Evolutionary conservation across 2,113 vertebrate genomes (phyloP), one percentile per base, ranked within the genome.

Genomic region (Pangasianodon hypophthalmus): DNA sequence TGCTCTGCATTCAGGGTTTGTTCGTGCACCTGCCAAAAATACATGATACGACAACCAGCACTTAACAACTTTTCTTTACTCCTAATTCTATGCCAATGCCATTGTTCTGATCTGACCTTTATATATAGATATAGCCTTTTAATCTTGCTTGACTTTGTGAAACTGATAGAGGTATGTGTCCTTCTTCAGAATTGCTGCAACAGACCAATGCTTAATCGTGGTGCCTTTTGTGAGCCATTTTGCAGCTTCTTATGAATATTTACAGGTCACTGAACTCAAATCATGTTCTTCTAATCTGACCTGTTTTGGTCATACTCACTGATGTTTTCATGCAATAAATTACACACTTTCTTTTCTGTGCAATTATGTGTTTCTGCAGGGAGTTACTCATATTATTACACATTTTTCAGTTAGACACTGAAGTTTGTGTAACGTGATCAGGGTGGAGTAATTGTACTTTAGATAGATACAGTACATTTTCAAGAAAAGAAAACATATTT

Each of bases 221-320:
- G 9, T 46, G 41, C 41, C 41, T 46, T 4, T 46, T 46, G 41
- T 46, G 41, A 77, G 73, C 46, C 73, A 21, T 77, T 4, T 46
- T 77, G 73, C 73, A 48, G 44, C 37, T 75, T 48, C 54, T 21
- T 60, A 88, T 60, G 32, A 81, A 84, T 82, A 86, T 85, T 50
- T 80, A 81, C 73, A 81, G 84, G 41, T 67, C 46, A 77, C 18
- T 44, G 50, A 50, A 69, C 75, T 54, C 14, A 56, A 41, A 90
- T 54, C 46, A 81, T 52, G 37, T 41, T 62, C 54, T 67, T 80
- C 60, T 46, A 56, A 21, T 81, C 48, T 69, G 73, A 81, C 73
- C 32, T 54, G 50, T 50, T 46, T 79, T 48, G 46, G 54, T 50
- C 52, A 50, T 64, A 81, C 75, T 48, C 75, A 62, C n/a, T 48